Base-by-base conservation (phyloP, 2,113 vertebrate genomes). In the Boulengeromyrus knoepffleri region DNA sequence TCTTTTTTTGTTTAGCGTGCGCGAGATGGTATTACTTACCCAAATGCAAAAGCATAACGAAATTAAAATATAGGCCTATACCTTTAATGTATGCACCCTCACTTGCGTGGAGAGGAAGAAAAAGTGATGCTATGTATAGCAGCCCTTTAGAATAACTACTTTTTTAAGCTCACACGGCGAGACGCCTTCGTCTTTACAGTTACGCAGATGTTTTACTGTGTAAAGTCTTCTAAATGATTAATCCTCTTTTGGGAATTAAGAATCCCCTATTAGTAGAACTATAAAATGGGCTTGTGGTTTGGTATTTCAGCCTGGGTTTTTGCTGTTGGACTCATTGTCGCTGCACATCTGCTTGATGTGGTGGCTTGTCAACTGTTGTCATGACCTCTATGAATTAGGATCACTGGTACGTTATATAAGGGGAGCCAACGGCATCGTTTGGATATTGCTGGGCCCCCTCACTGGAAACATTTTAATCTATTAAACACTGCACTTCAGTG, bases 341-440 rank as follows among this genome's bases (percentile, higher is more conserved):
- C 6, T n/a, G 89, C 77, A 4, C 92, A 92, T 89, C 39, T 45
- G 91, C 91, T 94, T 95, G 91, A 95, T 96, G 96, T 95, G 95
- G 95, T 91, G 13, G 42, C 58, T 89, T 85, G 52, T 90, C 92
- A 90, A 91, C 85, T 90, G 92, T 93, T 93, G 95, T 93, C 94
- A 94, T 94, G 92, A 93, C 93, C 92, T 87, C 49, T 31, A 19
- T 6, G 85, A 47, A 87, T 87, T 91, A 92, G 88, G 88, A 90
- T 91, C 91, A 92, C 91, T 89, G 91, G 77, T 89, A 85, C 90
- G 58, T 86, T 91, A 91, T 70, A 90, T 85, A 90, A 90, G 17
- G 85, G 47, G 47, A 91, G 87, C 17, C 45, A 58, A 90, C 92
- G 93, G 94, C 90, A 91, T 91, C 19, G 31, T 88, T 70, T 89